phyloP scores from a whole-genome alignment of 2,888 invertebrate genomes.

The Hololepta plana region DNA sequence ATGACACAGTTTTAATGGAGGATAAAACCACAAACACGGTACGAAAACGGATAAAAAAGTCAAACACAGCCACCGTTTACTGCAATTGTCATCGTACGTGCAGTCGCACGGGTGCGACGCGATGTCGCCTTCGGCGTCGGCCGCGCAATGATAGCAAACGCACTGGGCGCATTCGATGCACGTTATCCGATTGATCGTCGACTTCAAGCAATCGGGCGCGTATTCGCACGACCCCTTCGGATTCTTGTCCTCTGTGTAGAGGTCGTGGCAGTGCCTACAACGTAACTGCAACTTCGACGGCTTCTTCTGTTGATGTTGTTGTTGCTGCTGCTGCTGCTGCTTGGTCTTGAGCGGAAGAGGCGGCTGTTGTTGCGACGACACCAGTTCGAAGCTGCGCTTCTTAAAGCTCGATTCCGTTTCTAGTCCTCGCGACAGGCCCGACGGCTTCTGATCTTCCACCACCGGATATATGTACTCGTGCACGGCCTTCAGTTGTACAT shows the following conservation, averaged over 20 bases:
- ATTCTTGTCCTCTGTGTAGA: slow-evolving; percentile 70
- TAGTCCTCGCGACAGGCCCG: slow-evolving; percentile 23
- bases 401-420: slow-evolving; percentile 44
- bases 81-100: slow-evolving; percentile 48
- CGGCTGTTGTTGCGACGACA: slow-evolving; percentile 32
- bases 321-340: too few species aligned
- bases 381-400: slow-evolving; percentile 26
- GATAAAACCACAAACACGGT: slow-evolving; percentile 90
- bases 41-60: slow-evolving; percentile 71
- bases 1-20: slow-evolving; percentile 71
- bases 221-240: slow-evolving; percentile 68
- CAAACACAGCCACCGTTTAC: slow-evolving; percentile 73
- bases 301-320: too few species aligned
- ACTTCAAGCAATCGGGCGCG: slow-evolving; percentile 69
- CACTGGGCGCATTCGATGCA: slow-evolving; percentile 70
- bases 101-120: slow-evolving; percentile 73
- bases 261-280: slow-evolving; percentile 59
- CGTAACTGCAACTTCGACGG: slow-evolving; percentile 20
- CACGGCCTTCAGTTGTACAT: slow-evolving; percentile 64
- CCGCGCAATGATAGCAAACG: slow-evolving; percentile 85
- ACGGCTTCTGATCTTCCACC: slow-evolving; percentile 33
- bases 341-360: slow-evolving; percentile 26
- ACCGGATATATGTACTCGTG: slow-evolving; percentile 78
- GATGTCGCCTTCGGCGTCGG: slow-evolving; percentile 79
- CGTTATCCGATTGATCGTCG: slow-evolving; percentile 63